phyloP scores from a whole-genome alignment of 1,140 invertebrate genomes.

The Drosophila kikkawai region DNA sequence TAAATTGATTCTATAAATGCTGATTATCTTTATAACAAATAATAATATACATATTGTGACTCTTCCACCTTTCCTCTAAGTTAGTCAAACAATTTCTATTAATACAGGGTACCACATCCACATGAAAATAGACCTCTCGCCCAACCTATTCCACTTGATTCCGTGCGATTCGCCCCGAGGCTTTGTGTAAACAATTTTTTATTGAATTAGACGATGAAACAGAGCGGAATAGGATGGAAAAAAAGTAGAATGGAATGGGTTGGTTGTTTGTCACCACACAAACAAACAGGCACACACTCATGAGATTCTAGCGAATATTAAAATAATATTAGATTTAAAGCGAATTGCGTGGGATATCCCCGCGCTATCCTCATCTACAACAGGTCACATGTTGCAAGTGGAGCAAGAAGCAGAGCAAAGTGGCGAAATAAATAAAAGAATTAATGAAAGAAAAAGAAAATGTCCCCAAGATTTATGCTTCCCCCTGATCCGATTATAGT shows the following conservation, averaged over 20 bases:
- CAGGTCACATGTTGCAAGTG: constrained; percentile 73
- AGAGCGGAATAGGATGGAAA: constrained; percentile 27
- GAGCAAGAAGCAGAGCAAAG: constrained; percentile 15
- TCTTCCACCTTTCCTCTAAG: background rate
- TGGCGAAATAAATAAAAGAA: constrained; percentile 45
- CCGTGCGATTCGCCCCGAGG: constrained; percentile 24
- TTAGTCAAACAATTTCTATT: background rate
- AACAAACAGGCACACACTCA: constrained; percentile 10
- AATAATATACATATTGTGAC: background rate
- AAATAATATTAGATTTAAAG: constrained; percentile 65
- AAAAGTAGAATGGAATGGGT: constrained; percentile 18
- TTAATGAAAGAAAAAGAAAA: constrained; percentile 19
- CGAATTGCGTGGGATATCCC: constrained; percentile 50
- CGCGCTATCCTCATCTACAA: background rate
- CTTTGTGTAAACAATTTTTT: constrained; percentile 74
- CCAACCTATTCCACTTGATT: constrained; percentile 53
- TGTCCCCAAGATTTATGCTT: constrained; percentile 67
- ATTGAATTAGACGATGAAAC: constrained; percentile 59
- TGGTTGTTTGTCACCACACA: constrained; percentile 25
- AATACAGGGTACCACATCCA: constrained; percentile 44
- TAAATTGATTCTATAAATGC: too few relatives aligned
- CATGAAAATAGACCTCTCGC: constrained; percentile 50
- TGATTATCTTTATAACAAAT: background rate
- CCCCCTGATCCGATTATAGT: constrained; percentile 59
- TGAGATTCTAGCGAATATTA: constrained; percentile 38